These are phyloP conservation scores for Euphydryas editha DNA, from an alignment of 2,888 invertebrate genomes.

Conservation along the genomic window DNA sequence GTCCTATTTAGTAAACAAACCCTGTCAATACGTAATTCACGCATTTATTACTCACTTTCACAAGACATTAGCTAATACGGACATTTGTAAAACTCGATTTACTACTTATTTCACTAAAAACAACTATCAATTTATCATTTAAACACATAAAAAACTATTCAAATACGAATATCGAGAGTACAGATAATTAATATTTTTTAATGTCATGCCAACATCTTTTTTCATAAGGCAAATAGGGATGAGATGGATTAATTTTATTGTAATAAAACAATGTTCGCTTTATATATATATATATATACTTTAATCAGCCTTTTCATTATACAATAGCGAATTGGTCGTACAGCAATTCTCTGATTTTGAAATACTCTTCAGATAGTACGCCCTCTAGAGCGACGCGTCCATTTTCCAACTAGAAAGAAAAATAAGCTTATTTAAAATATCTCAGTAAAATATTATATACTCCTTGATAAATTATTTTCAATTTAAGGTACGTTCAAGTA, in stretches of 20 bases:
- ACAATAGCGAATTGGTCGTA: constrained; percentile 99
- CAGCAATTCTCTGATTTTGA: constrained; percentile 94
- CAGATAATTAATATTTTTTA: too few species aligned
- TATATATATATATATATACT: constrained; percentile 14
- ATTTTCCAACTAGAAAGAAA: constrained; percentile 89
- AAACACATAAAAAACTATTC: too few species aligned
- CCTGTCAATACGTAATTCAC: too few species aligned
- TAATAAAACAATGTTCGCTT: constrained; percentile 2
- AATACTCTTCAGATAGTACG: constrained; percentile 96
- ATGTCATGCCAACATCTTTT: too few species aligned
- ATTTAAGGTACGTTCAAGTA: too few species aligned
- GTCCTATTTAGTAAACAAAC: too few species aligned
- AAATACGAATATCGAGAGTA: too few species aligned
- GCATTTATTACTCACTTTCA: too few species aligned
- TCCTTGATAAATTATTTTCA: not conserved
- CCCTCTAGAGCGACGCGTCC: constrained; percentile 97
- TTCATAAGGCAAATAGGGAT: not conserved
- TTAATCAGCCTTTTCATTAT: constrained; percentile 62
- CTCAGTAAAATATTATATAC: not conserved
- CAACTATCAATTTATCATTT: too few species aligned
- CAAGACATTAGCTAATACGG: too few species aligned
- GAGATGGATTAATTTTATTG: not conserved
- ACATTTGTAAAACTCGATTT: too few species aligned
- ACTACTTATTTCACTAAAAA: too few species aligned
- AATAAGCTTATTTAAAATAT: not conserved